Evolutionary conservation across 2,888 invertebrate genomes (phyloP), one percentile per base, ranked within the genome.

Genomic region (Lapara coniferarum): DNA sequence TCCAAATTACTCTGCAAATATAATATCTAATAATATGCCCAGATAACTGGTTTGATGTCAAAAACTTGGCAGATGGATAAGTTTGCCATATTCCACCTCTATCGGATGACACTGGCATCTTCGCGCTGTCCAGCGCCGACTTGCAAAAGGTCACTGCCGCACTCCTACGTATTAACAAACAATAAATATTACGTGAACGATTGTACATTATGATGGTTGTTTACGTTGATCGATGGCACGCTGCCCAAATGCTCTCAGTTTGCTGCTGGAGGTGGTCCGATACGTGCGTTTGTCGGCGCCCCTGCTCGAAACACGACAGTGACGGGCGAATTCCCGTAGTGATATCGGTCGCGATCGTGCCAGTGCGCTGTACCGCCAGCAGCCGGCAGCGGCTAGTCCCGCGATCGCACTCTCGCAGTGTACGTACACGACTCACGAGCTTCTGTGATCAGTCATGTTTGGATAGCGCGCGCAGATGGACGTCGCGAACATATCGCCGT

Each of bases 381-480:
- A 10, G 44, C 25, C 8, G 46, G 44, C 46, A 10, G 37, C 37
- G 37, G 37, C 37, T 6, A 37, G 37, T 37, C 37, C 8, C 8
- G 37, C 37, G 37, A 5, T 37, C 37, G 37, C 37, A 37, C 37
- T 37, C 37, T 37, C 37, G 44, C 51, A 55, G 16, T 16, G 30
- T 44, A 16, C 44, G 19, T 58, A 16, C 25, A 49, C 57, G 44
- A 14, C 58, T 14, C 25, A 49, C 57, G 44, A 14, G 14, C n/a
- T 57, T 66, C 87, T 93, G 93, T 92, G 85, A 93, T 94, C 87
- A 93, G 93, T 92, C 85, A 93, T 94, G 93, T 82, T 79, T 81
- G 79, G 89, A 82, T 91, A 90, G 85, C 78, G 77, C 79, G 69
- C 79, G 76, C 82, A 81, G 78, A 94, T 94, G 94, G 94, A 93